Evolutionary conservation across 2,113 vertebrate species (phyloP), one percentile per base, ranked within the genome.

Genomic region (Saccopteryx leptura): DNA sequence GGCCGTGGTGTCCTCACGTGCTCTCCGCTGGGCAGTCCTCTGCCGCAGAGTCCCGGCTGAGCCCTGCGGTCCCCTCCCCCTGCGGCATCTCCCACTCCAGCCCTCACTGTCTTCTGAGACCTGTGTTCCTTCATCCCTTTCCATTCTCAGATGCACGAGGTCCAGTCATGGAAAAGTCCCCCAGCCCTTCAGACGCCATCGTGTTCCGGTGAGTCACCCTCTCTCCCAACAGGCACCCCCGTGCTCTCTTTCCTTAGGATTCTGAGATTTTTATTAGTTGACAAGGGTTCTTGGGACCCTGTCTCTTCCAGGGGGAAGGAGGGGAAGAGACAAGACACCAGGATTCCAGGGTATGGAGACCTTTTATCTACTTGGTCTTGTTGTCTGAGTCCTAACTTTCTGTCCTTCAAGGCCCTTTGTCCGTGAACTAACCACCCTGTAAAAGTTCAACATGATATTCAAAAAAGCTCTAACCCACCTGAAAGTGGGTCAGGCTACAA

Each of bases 181-280:
- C 33, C 2, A 46, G 79, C 60, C 18, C 88, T 39, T 78, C 93
- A 1, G 97, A 96, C 3, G 5, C 88, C 18, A 79, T 97, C 12
- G 88, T 97, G 78, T 93, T 96, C 7, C 95, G 97, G 97, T 98
- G 79, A 98, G 97, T 93, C 68, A 7, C n/a, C 17, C 19, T 48
- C 5, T 63, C n/a, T 46, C 48, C 28, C 39, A 14, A 4, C 0
- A 9, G 15, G 18, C 11, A 33, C 17, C 0, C 13, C 11, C 46
- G 0, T 19, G 7, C 5, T 31, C 15, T 60, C 79, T 90, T 78
- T 56, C 7, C 26, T 33, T n/a, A 4, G 72, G 60, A 48, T 13
- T 5, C n/a, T 71, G 52, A 87, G 39, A 69, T 87, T 65, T 72
- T 68, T 31, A 4, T n/a, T 61, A 23, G 75, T 12, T 83, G 58